A percentile compares a stretch with the other conserved stretches of the same genome.
These are phyloP conservation scores for Kryptopterus vitreolus DNA, from an alignment of 2,797 vertebrate species.

Conservation along the genomic window DNA sequence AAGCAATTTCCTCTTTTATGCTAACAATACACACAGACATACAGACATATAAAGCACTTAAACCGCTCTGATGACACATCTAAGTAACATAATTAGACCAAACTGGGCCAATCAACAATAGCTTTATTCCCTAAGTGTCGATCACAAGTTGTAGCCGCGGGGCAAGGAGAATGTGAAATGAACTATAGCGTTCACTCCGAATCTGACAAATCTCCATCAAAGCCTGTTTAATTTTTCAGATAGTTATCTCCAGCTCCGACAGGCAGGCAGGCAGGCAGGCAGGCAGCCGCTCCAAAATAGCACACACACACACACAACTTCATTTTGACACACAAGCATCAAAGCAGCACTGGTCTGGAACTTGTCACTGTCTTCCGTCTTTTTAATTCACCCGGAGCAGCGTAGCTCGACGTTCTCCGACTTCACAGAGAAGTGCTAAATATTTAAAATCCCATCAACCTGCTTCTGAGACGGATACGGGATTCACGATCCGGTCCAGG, in stretches of 20 bases:
- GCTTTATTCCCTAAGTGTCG: constrained; percentile 66
- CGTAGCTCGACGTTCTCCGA: constrained; percentile 25
- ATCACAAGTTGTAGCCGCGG: constrained; percentile 21
- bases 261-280: constrained; percentile 33
- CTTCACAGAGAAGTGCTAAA: constrained; percentile 51
- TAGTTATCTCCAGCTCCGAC: constrained; percentile 29
- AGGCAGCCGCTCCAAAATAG: constrained; percentile 31
- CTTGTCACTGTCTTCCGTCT: constrained; percentile 21
- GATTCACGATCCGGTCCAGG: constrained; percentile 30
- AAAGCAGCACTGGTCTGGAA: constrained; percentile 15
- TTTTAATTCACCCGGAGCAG: constrained; percentile 48
- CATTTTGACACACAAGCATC: constrained; percentile 27
- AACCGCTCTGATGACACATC: constrained; percentile 41
- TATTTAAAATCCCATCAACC: constrained; percentile 75
- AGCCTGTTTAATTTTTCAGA: constrained; percentile 40
- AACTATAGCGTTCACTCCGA: constrained; percentile 4
- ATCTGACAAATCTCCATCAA: constrained; percentile 33
- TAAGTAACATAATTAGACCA: constrained; percentile 63
- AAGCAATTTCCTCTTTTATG: constrained; percentile 23
- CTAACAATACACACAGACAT: constrained; percentile 18
- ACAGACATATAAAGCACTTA: constrained; percentile 48
- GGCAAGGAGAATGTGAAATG: constrained; percentile 5
- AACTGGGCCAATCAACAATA: constrained; percentile 70
- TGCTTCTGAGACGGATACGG: constrained; percentile 57
- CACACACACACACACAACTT: constrained; percentile 27